Evolutionary conservation across 1,140 invertebrate genomes (phyloP).

Genomic region (Diachasma alloeum): DNA sequence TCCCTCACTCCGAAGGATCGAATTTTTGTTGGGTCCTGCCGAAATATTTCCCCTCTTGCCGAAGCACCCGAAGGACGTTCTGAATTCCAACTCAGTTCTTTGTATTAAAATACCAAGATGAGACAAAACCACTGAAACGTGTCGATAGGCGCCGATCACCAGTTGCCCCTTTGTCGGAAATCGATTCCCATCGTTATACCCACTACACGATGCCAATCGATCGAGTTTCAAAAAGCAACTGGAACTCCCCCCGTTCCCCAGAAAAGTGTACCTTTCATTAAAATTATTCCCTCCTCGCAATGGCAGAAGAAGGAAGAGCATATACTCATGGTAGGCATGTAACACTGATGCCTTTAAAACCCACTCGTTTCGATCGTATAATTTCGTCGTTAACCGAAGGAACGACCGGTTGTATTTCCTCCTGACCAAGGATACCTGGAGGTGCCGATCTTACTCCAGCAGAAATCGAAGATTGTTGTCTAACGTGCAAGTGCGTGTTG

Average conservation of each 20-base stretch:
- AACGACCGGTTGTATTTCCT: constrained; percentile 22
- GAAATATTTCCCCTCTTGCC: background rate
- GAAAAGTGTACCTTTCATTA: background rate
- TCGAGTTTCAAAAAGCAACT: background rate
- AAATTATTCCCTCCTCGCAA: background rate
- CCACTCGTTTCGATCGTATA: constrained; percentile 15
- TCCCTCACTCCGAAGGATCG: background rate
- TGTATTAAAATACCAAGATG: constrained; percentile 27
- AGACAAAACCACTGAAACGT: constrained; percentile 33
- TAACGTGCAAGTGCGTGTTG: constrained; percentile 1
- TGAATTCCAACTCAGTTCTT: constrained; percentile 17
- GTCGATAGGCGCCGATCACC: constrained; percentile 29
- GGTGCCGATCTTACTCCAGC: background rate
- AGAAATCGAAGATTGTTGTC: background rate
- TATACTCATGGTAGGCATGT: background rate
- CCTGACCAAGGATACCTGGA: background rate
- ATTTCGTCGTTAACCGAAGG: constrained; percentile 26
- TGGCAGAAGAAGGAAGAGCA: background rate
- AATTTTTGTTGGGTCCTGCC: constrained; percentile 19
- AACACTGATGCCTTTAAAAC: constrained; percentile 7
- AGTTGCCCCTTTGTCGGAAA: constrained; percentile 26
- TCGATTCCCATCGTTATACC: background rate
- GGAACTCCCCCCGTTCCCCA: background rate
- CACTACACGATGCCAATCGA: background rate
- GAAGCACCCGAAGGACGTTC: background rate